phyloP scores from a whole-genome alignment of 2,113 vertebrate genomes.

The Cyanoderma ruficeps region DNA sequence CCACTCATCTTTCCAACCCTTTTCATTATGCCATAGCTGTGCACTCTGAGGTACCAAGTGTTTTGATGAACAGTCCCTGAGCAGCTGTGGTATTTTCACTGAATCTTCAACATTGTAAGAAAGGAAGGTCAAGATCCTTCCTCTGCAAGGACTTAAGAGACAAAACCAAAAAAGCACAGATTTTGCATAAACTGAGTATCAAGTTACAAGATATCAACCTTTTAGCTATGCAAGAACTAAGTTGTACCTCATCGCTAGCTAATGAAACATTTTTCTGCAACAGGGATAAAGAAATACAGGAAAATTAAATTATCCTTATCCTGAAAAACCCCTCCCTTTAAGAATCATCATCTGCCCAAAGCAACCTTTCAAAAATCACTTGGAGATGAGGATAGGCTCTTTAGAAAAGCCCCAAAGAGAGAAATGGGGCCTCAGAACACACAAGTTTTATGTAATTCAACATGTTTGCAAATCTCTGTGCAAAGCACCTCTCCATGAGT shows the following conservation, averaged over 20 bases:
- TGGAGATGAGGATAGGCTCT: not conserved
- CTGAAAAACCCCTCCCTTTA: not conserved
- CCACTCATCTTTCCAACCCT: not conserved
- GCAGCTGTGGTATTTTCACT: not conserved
- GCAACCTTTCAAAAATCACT: not conserved
- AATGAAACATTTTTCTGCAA: not conserved
- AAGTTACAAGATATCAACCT: not conserved
- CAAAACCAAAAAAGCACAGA: not conserved
- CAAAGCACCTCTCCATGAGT: not conserved
- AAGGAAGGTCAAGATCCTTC: not conserved
- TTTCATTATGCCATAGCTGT: not conserved
- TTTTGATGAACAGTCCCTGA: not conserved
- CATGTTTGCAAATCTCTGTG: not conserved
- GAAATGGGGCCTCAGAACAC: not conserved
- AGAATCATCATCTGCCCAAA: not conserved
- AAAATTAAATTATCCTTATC: not conserved
- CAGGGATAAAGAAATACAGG: not conserved
- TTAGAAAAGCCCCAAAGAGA: not conserved
- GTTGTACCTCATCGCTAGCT: not conserved
- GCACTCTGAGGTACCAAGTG: not conserved
- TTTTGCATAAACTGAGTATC: not conserved
- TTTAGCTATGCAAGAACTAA: not conserved
- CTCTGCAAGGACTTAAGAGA: not conserved
- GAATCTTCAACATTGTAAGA: not conserved
- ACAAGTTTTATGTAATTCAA: not conserved